phyloP scores from a whole-genome alignment of 2,888 invertebrate genomes.

The Leptothorax acervorum region DNA sequence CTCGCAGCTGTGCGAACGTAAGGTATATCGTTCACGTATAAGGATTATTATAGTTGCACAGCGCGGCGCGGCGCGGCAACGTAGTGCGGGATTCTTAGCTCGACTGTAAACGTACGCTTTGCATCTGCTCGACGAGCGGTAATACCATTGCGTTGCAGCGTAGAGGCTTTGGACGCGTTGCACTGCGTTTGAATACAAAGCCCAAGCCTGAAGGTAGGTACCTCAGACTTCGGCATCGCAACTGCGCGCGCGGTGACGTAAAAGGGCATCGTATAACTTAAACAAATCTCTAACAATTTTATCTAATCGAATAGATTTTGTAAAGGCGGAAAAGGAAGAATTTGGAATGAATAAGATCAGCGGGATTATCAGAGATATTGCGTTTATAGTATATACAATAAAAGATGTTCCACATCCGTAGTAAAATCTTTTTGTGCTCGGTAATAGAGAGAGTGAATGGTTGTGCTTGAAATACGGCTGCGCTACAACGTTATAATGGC shows the following conservation, averaged over 20 bases:
- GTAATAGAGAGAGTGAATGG: neutral
- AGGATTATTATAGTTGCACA: constrained; percentile 39
- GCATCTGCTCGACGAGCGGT: constrained; percentile 34
- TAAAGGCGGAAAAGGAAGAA: neutral
- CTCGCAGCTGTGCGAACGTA: constrained; percentile 20
- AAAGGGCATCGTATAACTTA: neutral
- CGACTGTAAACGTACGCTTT: constrained; percentile 37
- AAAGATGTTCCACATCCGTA: neutral
- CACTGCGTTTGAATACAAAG: constrained; percentile 30
- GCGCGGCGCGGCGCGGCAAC: neutral
- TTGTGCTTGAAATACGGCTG: neutral
- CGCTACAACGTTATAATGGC: neutral
- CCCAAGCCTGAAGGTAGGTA: neutral
- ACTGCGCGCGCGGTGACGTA: neutral
- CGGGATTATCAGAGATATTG: neutral
- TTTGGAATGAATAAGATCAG: neutral
- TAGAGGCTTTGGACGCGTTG: constrained; percentile 23
- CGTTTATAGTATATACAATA: neutral
- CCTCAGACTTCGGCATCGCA: neutral
- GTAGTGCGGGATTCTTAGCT: constrained; percentile 8
- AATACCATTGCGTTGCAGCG: constrained; percentile 35
- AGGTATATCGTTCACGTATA: constrained; percentile 42
- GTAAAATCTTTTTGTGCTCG: neutral
- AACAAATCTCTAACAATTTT: neutral
- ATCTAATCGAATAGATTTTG: neutral